Evolutionary conservation across 2,797 vertebrate species (phyloP), one percentile per base, ranked within the genome.

Genomic region (Smutsia gigantea): DNA sequence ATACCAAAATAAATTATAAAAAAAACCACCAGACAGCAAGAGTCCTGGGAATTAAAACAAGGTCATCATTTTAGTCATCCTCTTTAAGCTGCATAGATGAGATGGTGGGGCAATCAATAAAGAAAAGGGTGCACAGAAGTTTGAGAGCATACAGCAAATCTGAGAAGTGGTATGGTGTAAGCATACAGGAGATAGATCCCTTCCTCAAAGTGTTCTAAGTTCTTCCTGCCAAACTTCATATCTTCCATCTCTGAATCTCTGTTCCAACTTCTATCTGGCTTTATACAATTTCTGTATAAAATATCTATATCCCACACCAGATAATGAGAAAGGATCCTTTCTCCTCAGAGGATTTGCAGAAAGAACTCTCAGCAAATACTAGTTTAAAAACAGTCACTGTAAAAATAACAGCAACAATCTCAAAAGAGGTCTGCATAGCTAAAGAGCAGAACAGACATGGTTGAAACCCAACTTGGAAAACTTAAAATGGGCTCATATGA

Each of bases 341-440:
- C 64, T 61, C 42, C 53, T n/a, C 27, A 11, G 63, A 84, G 5
- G 18, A 84, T 37, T 21, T 77, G 2, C 46, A 63, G 31, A 83
- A 85, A 83, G 39, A 78, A 69, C 71, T 49, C 63, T 95, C 10
- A 59, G 39, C 82, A 95, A 92, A 69, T 69, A 85, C 25, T 63
- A 87, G 21, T 75, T 87, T 74, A 74, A 87, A 92, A 59, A 78
- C 29, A 85, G 66, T 19, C 64, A 25, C 7, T 63, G 11, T 94
- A 25, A 78, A 90, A 86, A 57, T 31, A 57, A 63, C 29, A 53
- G n/a, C 49, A 82, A 46, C 27, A 75, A 77, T 39, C 69, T 68
- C 69, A 51, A 72, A 94, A 79, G 59, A 75, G 27, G 51, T 19
- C 34, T 83, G 25, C 27, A 19, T n/a, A 46, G 31, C 63, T 64